phyloP scores from a whole-genome alignment of 2,797 vertebrate species.

The Sebastes baramenuke region DNA sequence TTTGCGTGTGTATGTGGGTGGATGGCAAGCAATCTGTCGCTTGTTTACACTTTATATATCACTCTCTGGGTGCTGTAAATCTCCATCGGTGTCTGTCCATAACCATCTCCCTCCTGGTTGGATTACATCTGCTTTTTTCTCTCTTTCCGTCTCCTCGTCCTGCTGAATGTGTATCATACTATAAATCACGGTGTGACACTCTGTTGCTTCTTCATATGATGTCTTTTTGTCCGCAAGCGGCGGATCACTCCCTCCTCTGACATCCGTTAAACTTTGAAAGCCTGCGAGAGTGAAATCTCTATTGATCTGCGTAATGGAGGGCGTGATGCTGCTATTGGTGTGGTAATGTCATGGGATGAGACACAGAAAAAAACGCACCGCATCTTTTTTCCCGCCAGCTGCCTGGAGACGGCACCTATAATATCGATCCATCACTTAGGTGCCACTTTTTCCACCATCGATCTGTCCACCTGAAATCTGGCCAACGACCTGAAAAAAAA shows the following conservation, averaged over 20 bases:
- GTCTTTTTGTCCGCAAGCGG: neutral
- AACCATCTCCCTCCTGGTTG: slow-evolving; percentile 48
- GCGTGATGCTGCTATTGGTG: slow-evolving; percentile 34
- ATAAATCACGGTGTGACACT: slow-evolving; percentile 29
- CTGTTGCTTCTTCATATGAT: neutral
- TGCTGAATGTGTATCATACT: neutral
- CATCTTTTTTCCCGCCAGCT: slow-evolving; percentile 15
- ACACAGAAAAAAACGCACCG: slow-evolving; percentile 13
- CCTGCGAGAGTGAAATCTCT: slow-evolving; percentile 31
- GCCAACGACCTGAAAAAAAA: slow-evolving; percentile 23
- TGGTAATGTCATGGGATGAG: slow-evolving; percentile 59
- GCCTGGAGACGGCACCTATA: slow-evolving; percentile 38
- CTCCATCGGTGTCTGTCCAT: slow-evolving; percentile 56
- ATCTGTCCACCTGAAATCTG: slow-evolving; percentile 53
- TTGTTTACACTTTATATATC: slow-evolving; percentile 76
- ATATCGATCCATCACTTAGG: slow-evolving; percentile 65
- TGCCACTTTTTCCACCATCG: slow-evolving; percentile 58
- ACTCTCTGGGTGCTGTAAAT: slow-evolving; percentile 67
- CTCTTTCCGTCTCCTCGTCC: neutral
- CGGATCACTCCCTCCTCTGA: slow-evolving; percentile 12
- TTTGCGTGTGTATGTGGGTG: slow-evolving; percentile 39
- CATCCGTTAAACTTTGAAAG: slow-evolving; percentile 38
- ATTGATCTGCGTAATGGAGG: slow-evolving; percentile 70
- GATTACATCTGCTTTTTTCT: slow-evolving; percentile 53
- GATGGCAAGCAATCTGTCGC: slow-evolving; percentile 73